Evolutionary conservation across 2,797 vertebrate species (phyloP).

Genomic region (Takifugu rubripes): DNA sequence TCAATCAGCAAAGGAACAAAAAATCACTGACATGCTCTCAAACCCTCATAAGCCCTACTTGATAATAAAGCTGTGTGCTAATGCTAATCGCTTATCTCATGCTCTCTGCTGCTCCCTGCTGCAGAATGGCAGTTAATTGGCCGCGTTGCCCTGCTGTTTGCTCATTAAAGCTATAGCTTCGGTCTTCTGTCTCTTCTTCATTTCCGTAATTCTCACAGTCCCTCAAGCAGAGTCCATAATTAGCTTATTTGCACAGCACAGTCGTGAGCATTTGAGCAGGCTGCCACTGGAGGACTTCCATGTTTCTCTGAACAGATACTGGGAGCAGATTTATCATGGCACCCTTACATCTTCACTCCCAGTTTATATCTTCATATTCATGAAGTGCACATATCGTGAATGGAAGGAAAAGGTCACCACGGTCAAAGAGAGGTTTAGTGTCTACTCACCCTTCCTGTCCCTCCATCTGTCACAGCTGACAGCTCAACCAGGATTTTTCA

Average conservation of each 20-base stretch:
- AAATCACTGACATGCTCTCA: slow-evolving; percentile 42
- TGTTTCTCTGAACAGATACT: not conserved
- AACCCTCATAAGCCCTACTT: slow-evolving; percentile 29
- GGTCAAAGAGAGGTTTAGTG: no score
- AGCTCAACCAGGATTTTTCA: slow-evolving; percentile 26
- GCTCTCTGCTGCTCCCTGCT: slow-evolving; percentile 40
- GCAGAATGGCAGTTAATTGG: slow-evolving; percentile 43
- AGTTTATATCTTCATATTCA: not conserved
- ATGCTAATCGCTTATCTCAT: slow-evolving; percentile 53
- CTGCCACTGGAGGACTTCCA: no score
- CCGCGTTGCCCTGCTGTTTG: slow-evolving; percentile 32
- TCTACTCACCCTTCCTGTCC: no score
- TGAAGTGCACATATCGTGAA: slow-evolving; percentile 16
- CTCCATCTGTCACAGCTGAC: slow-evolving; percentile 2
- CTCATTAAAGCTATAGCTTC: slow-evolving; percentile 34
- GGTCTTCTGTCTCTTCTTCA: slow-evolving; percentile 19
- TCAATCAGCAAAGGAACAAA: slow-evolving; percentile 58
- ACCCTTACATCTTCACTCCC: not conserved
- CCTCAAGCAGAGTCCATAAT: slow-evolving; percentile 14
- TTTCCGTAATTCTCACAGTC: slow-evolving; percentile 25
- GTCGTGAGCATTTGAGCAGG: not conserved
- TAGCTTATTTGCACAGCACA: slow-evolving; percentile 17
- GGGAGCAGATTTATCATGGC: slow-evolving; percentile 2
- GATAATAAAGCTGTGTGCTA: slow-evolving; percentile 41
- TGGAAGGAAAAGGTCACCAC: slow-evolving; percentile 1